Base-by-base conservation (phyloP, 1,140 invertebrate genomes). In the Aphaenogaster ashmeadi region DNA sequence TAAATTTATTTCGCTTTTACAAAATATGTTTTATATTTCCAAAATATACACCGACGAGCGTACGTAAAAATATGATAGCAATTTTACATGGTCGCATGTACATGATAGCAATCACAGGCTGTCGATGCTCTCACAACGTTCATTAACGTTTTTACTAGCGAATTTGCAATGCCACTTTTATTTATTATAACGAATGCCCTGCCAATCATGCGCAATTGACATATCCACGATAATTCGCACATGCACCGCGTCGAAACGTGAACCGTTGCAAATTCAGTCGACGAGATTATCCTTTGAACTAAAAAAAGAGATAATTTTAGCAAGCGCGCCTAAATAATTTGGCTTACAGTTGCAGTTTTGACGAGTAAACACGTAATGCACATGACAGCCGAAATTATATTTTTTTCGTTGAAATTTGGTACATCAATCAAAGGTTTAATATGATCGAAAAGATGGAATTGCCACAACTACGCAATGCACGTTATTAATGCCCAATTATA, bases 91-190 rank as follows among this genome's bases (percentile, higher is more conserved):
- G 54, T 84, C 2, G 21, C 11, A 69, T 50, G 21, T 56, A 58
- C 56, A 41, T 50, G 56, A 75, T 84, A 60, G 69, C 69, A 50
- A 84, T 44, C 54, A 47, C 80, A 74, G 50, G 38, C 27, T 54
- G 69, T 50, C 69, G 54, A 75, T 75, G 56, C 33, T 74, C 69
- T 84, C 27, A 56, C 69, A 60, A 74, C 69, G 41, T 84, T 84
- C 69, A 84, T 84, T 84, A 84, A 38, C 54, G 69, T 84, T 84
- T 84, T 84, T 60, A 75, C 18, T 69, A 84, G 38, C 80, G 27
- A 84, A 44, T 75, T 60, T 47, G 69, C n/a, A 50, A 27, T 8
- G 18, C 8, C 41, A 50, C 58, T 47, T 62, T 74, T 67, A 41
- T 84, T 50, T 36, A 41, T 72, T 50, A 72, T 72, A 75, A 75